Base-by-base conservation (phyloP, 37 sponge, comb jelly and placozoan species). In the Lycopodina hypogea region DNA sequence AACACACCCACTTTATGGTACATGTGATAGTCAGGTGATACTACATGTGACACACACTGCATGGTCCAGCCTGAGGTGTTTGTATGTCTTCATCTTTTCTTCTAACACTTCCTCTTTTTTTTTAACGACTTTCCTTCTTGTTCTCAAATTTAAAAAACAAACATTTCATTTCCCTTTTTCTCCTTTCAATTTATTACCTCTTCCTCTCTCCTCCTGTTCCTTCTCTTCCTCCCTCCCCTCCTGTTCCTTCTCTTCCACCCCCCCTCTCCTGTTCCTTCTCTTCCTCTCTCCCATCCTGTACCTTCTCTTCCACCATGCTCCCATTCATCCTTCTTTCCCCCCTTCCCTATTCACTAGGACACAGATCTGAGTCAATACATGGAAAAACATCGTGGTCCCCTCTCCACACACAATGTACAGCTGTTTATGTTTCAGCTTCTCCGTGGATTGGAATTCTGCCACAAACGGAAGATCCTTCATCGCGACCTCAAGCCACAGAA, bases 401-500 rank as follows among this genome's bases (percentile, higher is more conserved):
- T 97, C 12, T 80, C 88, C 39, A 84, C 90, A 0, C 82, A 86
- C 62, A 90, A 90, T 74, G 97, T 93, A 15, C 77, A 90, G 79
- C 80, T 98, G 37, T 89, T 98, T 63, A 71, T 87, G 63, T 93
- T 89, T 67, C 99, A 98, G 60, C 71, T 98, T 41, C 86, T 98
- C 0, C 28, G 99, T 42, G 99, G 99, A 1, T 79, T 98, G 8
- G 75, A 80, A 48, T 98, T 88, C 79, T 93, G 93, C 38, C 99
- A 98, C 60, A 30, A 33, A 3, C 80, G 92, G 52, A 95, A 87
- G 82, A 96, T 98, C 29, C 83, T 98, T 22, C 99, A 98, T 88
- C 79, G 96, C 70, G 97, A 97, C 79, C 72, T 97, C 33, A 97
- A 97, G 68, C 97, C 97, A 24, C 97, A 97, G 86, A 97, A 97